Conservation (phyloP, 1,140 invertebrate species). For the Drosophila eugracilis region DNA sequence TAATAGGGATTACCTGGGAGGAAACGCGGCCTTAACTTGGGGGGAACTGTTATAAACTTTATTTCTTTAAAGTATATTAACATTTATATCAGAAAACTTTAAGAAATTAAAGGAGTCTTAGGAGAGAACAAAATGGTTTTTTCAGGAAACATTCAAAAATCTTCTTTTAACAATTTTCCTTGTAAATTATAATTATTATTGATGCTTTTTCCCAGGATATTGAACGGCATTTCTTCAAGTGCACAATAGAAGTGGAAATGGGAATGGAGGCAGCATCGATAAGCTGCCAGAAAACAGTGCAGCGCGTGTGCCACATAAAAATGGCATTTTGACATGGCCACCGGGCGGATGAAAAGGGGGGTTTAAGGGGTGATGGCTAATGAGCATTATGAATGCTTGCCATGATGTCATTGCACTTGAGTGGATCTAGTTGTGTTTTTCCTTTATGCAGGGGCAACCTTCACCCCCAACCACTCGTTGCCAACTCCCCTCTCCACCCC, state of each 20-base stretch:
- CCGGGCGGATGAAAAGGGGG: constrained; percentile 9
- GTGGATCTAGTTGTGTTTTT: constrained; percentile 47
- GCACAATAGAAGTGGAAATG: not conserved
- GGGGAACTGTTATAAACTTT: not conserved
- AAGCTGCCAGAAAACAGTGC: constrained; percentile 60
- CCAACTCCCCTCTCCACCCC: constrained; percentile 8
- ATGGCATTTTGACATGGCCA: constrained; percentile 65
- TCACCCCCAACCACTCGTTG: constrained; percentile 5
- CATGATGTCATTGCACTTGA: constrained; percentile 67
- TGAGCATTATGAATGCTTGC: constrained; percentile 70
- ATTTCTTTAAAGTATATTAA: too few species aligned
- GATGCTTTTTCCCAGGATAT: not conserved
- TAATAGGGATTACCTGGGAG: not conserved
- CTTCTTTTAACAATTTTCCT: too few species aligned
- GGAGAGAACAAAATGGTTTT: too few species aligned
- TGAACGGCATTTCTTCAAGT: constrained; percentile 10
- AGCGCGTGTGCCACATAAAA: constrained; percentile 64
- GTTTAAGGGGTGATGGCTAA: constrained; percentile 41
- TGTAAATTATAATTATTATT: not conserved
- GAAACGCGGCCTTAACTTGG: not conserved
- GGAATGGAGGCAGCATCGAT: constrained; percentile 50
- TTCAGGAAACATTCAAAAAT: too few species aligned
- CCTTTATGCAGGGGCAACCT: constrained; percentile 24
- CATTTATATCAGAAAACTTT: too few species aligned
- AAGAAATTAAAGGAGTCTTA: too few species aligned